Percentiles rank a stretch among this genome's conserved stretches.
These are phyloP conservation scores for Loris lydekkerianus DNA, from an alignment of 2,797 vertebrate species.

Conservation along the genomic window DNA sequence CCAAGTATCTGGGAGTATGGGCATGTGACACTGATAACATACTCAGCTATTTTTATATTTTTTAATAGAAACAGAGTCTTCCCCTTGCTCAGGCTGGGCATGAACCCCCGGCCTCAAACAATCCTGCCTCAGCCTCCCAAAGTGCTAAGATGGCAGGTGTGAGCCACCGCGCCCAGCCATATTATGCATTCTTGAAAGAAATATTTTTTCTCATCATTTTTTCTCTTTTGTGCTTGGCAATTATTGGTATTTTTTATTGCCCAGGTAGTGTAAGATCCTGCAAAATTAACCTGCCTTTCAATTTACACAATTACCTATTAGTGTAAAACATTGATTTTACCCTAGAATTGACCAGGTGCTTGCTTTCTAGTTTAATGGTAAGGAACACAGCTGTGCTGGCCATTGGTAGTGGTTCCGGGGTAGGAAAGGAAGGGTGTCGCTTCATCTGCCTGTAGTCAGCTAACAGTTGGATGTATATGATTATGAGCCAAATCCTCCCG, in stretches of 20 bases:
- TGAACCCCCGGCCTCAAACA: neutral
- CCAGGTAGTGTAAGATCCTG: slow-evolving; percentile 38
- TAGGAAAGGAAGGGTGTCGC: neutral
- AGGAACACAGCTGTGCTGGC: neutral
- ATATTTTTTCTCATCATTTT: slow-evolving; percentile 15
- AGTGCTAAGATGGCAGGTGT: neutral
- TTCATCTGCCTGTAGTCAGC: neutral
- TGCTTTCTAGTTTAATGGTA: neutral
- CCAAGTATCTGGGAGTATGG: neutral
- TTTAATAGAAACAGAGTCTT: neutral
- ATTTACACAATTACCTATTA: slow-evolving; percentile 16
- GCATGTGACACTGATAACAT: neutral
- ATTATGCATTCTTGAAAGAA: slow-evolving; percentile 59
- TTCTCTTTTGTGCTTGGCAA: slow-evolving; percentile 19
- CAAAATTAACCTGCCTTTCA: slow-evolving; percentile 55
- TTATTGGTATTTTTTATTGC: slow-evolving; percentile 17
- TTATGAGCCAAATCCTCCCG: neutral
- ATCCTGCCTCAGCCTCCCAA: neutral
- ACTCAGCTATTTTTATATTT: neutral
- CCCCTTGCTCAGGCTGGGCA: neutral
- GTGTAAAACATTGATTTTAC: neutral
- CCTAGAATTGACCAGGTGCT: neutral
- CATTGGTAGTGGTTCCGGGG: neutral
- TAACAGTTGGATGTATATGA: neutral
- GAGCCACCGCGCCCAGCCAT: neutral